Base-by-base conservation (phyloP, 2,113 vertebrate genomes). In the Boulengeromyrus knoepffleri region DNA sequence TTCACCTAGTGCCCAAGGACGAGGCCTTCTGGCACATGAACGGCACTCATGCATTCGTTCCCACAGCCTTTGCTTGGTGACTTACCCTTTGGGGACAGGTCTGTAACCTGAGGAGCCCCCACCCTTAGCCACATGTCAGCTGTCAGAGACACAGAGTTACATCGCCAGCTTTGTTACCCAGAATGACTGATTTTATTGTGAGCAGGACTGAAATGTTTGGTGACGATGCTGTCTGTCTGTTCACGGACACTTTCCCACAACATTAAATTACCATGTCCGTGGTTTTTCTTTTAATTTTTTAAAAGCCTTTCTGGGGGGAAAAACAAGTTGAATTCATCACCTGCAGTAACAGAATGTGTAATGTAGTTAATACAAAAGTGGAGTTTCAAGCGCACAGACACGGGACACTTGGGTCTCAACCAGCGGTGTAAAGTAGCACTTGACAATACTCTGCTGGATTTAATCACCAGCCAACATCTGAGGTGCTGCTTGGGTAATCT, bases 61-160 rank as follows among this genome's bases (percentile, higher is more conserved):
- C 86, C 91, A 46, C 88, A 89, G 92, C 90, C 80, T 90, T 77
- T 89, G 70, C 74, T 88, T 92, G 94, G 62, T 13, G 66, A 53
- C 93, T 19, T 74, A 91, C 92, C 88, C 90, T 88, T 80, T 89
- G 90, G 89, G 92, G 91, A 89, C 91, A 42, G 92, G 92, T 93
- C 90, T 91, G 92, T 92, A 91, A 95, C 94, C 94, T 93, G 93
- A 94, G 94, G 94, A 96, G 94, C 95, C 94, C 94, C 84, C 45
- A 93, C 93, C 93, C 90, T 90, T 47, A 27, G 85, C 89, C 50
- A 84, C 91, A 47, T 56, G 13, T 49, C 66, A 89, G 88, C 46
- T 49, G 47, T 70, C 87, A 88, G 42, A 85, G 77, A 85, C 87
- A 74, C 90, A 85, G 15, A 90, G n/a, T 24, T 84, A 91, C n/a